Conservation (phyloP, 2,797 vertebrate species). For the Sylvia borin region DNA sequence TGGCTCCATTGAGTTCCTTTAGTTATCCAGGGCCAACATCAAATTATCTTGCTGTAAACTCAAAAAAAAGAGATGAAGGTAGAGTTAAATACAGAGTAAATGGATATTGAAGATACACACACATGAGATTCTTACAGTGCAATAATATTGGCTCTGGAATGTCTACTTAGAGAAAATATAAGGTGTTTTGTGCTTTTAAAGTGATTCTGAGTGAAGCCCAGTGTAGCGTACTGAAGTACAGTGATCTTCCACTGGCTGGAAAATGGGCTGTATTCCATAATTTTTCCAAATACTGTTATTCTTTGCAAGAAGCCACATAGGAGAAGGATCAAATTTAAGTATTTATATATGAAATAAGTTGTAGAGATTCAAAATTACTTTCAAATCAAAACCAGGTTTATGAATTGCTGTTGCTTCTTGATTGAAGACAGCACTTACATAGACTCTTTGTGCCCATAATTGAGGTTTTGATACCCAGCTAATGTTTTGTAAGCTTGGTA, state of each 20-base stretch:
- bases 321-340: slow-evolving; percentile 17
- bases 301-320: slow-evolving; percentile 19
- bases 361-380: slow-evolving; percentile 13
- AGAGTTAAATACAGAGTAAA: not conserved
- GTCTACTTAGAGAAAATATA: not conserved
- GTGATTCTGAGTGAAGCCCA: not conserved
- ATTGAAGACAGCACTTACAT: not conserved
- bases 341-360: not conserved
- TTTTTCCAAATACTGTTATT: not conserved
- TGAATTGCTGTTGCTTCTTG: not conserved
- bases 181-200: not conserved
- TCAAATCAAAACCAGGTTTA: slow-evolving; percentile 38
- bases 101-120: fast-evolving
- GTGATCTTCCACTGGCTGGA: not conserved
- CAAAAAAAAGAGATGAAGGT: not conserved
- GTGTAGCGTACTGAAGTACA: not conserved
- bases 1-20: not conserved
- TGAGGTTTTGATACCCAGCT: not conserved
- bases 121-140: not conserved
- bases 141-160: not conserved
- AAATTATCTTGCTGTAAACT: not conserved
- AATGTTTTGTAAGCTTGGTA: not conserved
- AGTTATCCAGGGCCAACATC: not conserved
- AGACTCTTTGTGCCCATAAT: not conserved
- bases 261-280: slow-evolving; percentile 6